Evolutionary conservation across 2,888 invertebrate genomes (phyloP), one percentile per base, ranked within the genome.

Genomic region (Camptogramma bilineatum): DNA sequence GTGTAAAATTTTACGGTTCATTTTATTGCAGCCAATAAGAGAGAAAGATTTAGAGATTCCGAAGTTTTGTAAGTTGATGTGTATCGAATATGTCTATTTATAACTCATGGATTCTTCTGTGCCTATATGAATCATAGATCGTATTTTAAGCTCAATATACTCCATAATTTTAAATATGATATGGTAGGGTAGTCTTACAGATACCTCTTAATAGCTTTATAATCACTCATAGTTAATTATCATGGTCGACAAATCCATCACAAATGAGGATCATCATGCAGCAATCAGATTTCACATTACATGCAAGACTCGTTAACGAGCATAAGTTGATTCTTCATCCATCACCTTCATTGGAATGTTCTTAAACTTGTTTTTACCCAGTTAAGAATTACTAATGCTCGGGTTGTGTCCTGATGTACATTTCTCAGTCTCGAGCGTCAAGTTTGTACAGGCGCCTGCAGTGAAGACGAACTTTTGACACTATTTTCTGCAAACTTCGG

Each of bases 401-500:
- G 69, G 58, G 66, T 72, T 70, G 72, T 78, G 80, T 75, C 78
- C 64, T 31, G 75, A 67, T 39, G 76, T 75, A 73, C 74, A 72
- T 77, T 81, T 78, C 77, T 67, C 69, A 71, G 74, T 72, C 70
- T 71, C 64, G 67, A 69, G 74, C 64, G 70, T 77, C 77, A 72
- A 79, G 78, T 81, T 79, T 74, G 74, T 73, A 76, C 74, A 70
- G 73, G 71, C 73, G 71, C 70, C 69, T 76, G 77, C 69, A 66
- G 71, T 72, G 80, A 72, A 79, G 81, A 73, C 66, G 83, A 89
- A 87, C 82, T 88, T 87, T 76, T 78, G 82, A 80, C 83, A 83
- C 82, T 84, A 85, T 87, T 88, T 88, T 86, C 86, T 80, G 76
- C 75, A 76, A 86, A 88, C 80, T 89, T 85, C 74, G 72, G 79